Evolutionary conservation across 2,888 invertebrate species (phyloP), one percentile per base, ranked within the genome.

Genomic region (Agriopis marginaria): DNA sequence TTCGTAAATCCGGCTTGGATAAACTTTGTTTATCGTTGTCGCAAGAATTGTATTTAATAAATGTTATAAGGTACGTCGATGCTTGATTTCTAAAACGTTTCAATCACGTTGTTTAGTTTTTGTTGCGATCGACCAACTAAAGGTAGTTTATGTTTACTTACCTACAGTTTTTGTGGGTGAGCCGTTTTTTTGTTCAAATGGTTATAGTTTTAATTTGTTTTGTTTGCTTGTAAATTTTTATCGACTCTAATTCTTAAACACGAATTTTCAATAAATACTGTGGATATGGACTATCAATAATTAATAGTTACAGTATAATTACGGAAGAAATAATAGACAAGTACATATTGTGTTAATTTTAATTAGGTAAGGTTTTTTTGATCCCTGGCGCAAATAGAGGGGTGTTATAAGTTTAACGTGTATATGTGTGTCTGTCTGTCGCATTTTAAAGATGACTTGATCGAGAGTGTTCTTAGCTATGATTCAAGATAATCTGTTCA

Each of bases 1-100:
- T 77, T 73, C 70, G 23, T 49, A 76, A 80, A 79, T 81, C 82
- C 80, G 79, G 81, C 70, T 78, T 39, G 39, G 53, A 68, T 70
- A 71, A 68, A 63, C 73, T 78, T 66, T 66, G 72, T 80, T 73
- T 69, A 76, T 77, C 75, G 77, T 75, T 81, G 78, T 78, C 75
- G 72, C 61, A 39, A 72, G 51, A 49, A 63, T 61, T 71, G 70
- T 74, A 14, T 56, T 56, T 32, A 58, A 8, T 65, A 70, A 67
- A 60, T 42, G 53, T 65, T 68, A 64, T 74, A 73, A 32, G 32
- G 51, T 54, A 63, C 64, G 64, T 14, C 54, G 75, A 75, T 71
- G 76, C 73, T 73, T 71, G 76, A 75, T 79, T 77, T 79, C 71
- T 71, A 72, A 55, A 63, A 51, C 44, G 70, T 69, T 74, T 71